These are phyloP conservation scores for Craseonycteris thonglongyai DNA, from an alignment of 2,113 vertebrate species.

Conservation along the genomic window DNA sequence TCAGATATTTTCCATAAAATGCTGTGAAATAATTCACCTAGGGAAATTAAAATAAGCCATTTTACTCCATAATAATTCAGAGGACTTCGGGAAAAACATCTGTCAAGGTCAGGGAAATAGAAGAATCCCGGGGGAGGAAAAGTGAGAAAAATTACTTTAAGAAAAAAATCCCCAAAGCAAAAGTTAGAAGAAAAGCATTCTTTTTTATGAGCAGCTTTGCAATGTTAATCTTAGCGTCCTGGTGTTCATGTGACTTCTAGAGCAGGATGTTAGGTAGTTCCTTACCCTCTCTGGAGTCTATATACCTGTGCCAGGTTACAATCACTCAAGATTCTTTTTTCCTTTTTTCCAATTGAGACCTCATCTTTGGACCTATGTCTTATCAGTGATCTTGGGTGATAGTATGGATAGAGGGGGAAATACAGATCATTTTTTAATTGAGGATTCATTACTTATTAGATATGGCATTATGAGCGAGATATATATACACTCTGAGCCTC, in stretches of 20 bases:
- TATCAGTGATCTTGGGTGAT: not conserved
- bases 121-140: slow-evolving; percentile 4
- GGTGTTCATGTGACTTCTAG: not conserved
- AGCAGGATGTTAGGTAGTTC: not conserved
- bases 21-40: slow-evolving; percentile 47
- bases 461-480: not conserved
- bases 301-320: not conserved
- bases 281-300: not conserved
- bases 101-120: slow-evolving; percentile 47
- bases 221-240: not conserved
- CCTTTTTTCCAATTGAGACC: not conserved
- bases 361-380: not conserved
- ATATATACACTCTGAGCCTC: not conserved
- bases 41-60: slow-evolving; percentile 65
- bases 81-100: slow-evolving; percentile 27
- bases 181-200: not conserved
- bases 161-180: not conserved
- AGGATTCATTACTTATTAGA: not conserved
- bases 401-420: not conserved
- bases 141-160: not conserved
- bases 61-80: slow-evolving; percentile 54
- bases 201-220: not conserved
- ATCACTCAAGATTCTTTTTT: not conserved
- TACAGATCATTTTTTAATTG: not conserved
- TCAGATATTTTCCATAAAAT: slow-evolving; percentile 65